These are phyloP conservation scores for Aptenodytes forsteri DNA, from an alignment of 2,113 vertebrate genomes.

Conservation along the genomic window DNA sequence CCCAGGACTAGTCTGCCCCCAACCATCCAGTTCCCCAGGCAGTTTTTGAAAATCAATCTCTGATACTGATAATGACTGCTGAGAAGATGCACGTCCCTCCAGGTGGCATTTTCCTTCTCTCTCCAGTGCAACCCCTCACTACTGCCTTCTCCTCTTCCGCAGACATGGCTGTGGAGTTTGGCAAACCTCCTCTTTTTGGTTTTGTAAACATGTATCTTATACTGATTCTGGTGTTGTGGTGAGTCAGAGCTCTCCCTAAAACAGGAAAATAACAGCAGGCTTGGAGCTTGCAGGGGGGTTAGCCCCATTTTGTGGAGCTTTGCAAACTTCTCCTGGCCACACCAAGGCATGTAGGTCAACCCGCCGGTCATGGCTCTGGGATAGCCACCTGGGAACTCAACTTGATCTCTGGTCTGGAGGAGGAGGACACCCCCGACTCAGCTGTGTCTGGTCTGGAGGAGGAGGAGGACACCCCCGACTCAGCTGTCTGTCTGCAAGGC, in stretches of 20 bases:
- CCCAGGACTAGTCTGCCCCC: background rate
- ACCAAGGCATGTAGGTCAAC: background rate
- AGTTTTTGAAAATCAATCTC: background rate
- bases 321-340: background rate
- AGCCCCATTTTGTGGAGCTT: background rate
- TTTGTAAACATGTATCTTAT: background rate
- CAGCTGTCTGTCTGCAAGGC: background rate
- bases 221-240: background rate
- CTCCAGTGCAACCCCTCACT: background rate
- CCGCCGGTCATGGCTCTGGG: background rate
- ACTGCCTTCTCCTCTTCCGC: accelerated
- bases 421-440: background rate
- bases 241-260: background rate
- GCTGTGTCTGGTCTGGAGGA: background rate
- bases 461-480: background rate
- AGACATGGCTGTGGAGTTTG: background rate
- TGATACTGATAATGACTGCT: background rate
- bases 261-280: background rate
- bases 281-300: background rate
- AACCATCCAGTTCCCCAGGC: background rate
- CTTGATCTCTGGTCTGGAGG: background rate
- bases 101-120: background rate
- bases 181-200: background rate
- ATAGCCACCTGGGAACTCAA: background rate
- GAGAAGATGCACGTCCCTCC: background rate